These are phyloP conservation scores for Branchinecta lindahli DNA, from an alignment of 1,140 invertebrate genomes.

Conservation along the genomic window DNA sequence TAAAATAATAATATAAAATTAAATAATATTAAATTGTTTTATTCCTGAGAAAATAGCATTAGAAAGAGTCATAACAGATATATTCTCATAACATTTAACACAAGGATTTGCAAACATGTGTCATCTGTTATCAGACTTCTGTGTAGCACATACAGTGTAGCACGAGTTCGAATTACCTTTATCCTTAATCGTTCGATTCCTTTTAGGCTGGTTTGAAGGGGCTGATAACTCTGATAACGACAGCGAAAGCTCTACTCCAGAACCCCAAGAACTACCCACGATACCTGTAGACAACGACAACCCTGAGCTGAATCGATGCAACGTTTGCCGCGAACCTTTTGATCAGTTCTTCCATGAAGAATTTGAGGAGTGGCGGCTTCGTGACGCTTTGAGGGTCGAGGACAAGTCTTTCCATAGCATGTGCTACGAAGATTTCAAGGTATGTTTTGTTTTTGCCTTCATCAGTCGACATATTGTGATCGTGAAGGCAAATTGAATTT, in stretches of 20 bases:
- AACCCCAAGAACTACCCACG: slow-evolving; percentile 31
- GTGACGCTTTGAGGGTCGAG: slow-evolving; percentile 52
- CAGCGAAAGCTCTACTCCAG: neutral
- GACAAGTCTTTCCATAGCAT: slow-evolving; percentile 64
- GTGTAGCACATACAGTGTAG: no score
- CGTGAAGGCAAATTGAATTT: no score
- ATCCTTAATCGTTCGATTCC: no score
- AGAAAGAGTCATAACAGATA: no score
- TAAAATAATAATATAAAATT: no score
- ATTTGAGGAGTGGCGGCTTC: slow-evolving; percentile 85
- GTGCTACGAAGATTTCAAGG: slow-evolving; percentile 56
- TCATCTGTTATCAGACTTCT: no score
- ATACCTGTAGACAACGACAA: slow-evolving; percentile 35
- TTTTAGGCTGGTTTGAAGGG: neutral
- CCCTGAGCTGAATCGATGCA: slow-evolving; percentile 45
- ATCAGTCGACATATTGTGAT: no score
- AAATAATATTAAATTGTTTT: no score
- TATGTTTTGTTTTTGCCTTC: neutral
- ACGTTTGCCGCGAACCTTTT: slow-evolving; percentile 77
- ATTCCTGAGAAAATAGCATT: no score
- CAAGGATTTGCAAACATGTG: no score
- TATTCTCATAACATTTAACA: no score
- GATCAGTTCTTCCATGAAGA: slow-evolving; percentile 90
- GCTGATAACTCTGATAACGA: neutral
- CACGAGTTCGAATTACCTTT: no score